phyloP scores from a whole-genome alignment of 64 coral and sea anemone genomes.

The Montipora cactus region DNA sequence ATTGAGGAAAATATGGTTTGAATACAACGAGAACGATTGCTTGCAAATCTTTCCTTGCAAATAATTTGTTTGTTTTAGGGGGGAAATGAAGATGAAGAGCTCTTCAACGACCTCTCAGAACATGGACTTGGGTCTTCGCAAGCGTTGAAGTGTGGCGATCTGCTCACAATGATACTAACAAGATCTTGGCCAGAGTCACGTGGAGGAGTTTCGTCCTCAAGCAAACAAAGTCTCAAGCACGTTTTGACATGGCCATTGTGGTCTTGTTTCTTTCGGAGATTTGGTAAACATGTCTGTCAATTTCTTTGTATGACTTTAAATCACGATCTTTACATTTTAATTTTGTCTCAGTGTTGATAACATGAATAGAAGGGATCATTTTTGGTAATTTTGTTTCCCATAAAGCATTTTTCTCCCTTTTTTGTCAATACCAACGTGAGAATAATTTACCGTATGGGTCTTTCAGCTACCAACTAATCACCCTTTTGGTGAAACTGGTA shows the following conservation, averaged over 20 bases:
- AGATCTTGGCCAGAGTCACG: slow-evolving; percentile 31
- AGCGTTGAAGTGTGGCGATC: slow-evolving; percentile 53
- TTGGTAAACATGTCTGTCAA: slow-evolving; percentile 14
- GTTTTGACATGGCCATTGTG: slow-evolving; percentile 69
- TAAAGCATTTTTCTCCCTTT: no score
- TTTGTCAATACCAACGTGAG: no score
- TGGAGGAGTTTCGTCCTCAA: slow-evolving; percentile 2
- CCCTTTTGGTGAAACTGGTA: no score
- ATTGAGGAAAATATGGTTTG: no score
- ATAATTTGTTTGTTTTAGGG: not conserved
- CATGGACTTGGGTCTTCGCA: slow-evolving; percentile 4
- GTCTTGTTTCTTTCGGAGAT: slow-evolving; percentile 60
- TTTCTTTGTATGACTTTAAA: not conserved
- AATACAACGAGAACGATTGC: no score
- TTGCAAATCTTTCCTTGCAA: no score
- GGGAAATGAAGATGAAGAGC: slow-evolving; percentile 19
- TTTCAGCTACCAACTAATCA: no score
- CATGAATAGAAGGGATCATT: no score
- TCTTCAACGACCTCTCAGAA: slow-evolving; percentile 30
- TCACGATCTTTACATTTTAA: no score
- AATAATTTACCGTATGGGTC: no score
- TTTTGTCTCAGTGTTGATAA: no score
- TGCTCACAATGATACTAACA: slow-evolving; percentile 65
- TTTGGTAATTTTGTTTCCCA: no score
- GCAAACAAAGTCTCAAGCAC: slow-evolving; percentile 40